Evolutionary conservation across 2,888 invertebrate genomes (phyloP), one percentile per base, ranked within the genome.

Genomic region (Galerucella pusilla): DNA sequence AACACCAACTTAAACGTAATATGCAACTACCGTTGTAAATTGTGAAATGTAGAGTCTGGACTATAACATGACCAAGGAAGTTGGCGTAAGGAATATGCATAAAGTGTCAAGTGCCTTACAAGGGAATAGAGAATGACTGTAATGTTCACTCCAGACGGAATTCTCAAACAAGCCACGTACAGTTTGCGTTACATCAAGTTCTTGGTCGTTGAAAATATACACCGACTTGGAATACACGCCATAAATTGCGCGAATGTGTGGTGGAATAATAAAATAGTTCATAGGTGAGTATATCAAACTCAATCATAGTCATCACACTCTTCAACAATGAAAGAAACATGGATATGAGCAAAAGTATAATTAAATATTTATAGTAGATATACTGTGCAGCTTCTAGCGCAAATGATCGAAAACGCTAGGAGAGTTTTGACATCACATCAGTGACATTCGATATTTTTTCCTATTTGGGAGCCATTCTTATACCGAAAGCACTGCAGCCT

Each of bases 91-190:
- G 52, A n/a, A n/a, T 52, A 52, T 52, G 52, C 52, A 52, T 52
- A 52, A 52, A 52, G n/a, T 52, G 52, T 52, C 52, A 52, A 52
- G 52, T 52, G 14, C 52, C n/a, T n/a, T 52, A n/a, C 52, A 52
- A 52, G 52, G 52, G 52, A 52, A 52, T 52, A n/a, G 52, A 52
- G 52, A n/a, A 52, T 52, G 52, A 52, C 52, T 52, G 52, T 52
- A 52, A 52, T 52, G 52, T 52, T 52, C 5, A 52, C 52, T 52
- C n/a, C 52, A 52, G 52, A n/a, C 14, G n/a, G 52, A 52, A 63
- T 63, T 35, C 42, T 63, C 42, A 63, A 63, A 63, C 63, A 63
- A 63, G 14, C 45, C 63, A 63, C 63, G 63, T 63, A 14, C 63
- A 63, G 35, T n/a, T 35, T 35, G 35, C 63, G n/a, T 63, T 63